Conservation (phyloP, 2,113 vertebrate species). For the Hipposideros armiger region DNA sequence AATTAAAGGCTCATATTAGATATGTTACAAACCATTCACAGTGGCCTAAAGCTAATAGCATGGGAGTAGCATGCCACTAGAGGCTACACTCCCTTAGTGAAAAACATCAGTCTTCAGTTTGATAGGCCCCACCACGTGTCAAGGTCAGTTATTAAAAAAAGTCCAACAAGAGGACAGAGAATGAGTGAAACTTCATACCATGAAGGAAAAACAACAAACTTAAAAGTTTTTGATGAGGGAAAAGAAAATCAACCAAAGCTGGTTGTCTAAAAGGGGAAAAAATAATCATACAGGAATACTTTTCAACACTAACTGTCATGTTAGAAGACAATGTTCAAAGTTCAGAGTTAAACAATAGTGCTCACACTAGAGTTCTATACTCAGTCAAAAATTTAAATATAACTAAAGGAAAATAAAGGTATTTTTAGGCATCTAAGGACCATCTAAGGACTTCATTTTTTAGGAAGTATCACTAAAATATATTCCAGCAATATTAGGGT, state of each 20-base stretch:
- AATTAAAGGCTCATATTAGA: neutral
- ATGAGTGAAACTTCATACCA: neutral
- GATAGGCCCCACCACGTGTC: neutral
- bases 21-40: neutral
- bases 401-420: neutral
- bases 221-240: neutral
- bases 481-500: neutral
- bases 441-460: no score
- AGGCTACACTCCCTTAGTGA: neutral
- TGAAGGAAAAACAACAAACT: neutral
- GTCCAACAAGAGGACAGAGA: neutral
- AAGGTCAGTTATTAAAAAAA: neutral
- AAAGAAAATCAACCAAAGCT: neutral
- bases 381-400: neutral
- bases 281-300: neutral
- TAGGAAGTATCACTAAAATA: neutral
- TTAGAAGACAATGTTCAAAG: conserved; percentile 39
- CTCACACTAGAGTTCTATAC: neutral
- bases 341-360: neutral
- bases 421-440: neutral
- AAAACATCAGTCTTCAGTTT: neutral
- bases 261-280: neutral
- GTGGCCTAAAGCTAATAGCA: neutral
- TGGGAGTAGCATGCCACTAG: neutral
- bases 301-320: neutral